Conservation (phyloP, 2,113 vertebrate species). For the Crotalus horridus region DNA sequence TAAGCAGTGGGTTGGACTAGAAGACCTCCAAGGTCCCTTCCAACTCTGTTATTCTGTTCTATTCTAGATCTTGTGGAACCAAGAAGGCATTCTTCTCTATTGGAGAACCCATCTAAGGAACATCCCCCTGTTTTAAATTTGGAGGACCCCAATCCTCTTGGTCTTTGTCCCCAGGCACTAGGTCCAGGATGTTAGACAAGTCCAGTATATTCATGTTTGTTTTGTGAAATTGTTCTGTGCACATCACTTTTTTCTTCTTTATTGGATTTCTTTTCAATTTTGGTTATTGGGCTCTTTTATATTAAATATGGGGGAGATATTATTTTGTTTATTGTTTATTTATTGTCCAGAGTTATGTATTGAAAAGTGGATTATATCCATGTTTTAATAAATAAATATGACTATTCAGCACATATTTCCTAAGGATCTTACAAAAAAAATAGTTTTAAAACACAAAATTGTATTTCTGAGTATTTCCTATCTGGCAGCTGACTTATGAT, state of each 20-base stretch:
- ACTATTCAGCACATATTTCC: neutral
- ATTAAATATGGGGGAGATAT: neutral
- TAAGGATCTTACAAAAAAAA: neutral
- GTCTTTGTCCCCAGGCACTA: neutral
- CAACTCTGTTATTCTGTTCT: too few relatives aligned
- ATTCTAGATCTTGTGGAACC: neutral
- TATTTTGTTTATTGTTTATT: neutral
- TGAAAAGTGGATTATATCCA: neutral
- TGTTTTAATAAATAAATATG: neutral
- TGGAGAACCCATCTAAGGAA: neutral
- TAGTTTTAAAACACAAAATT: neutral
- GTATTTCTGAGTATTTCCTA: neutral
- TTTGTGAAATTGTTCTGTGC: neutral
- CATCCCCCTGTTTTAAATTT: neutral
- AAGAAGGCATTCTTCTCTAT: neutral
- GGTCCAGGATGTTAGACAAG: neutral
- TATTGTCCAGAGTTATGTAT: neutral
- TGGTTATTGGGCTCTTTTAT: neutral
- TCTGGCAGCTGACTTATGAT: neutral
- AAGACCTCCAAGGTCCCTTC: too few relatives aligned
- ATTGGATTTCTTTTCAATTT: neutral
- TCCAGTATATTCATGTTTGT: neutral
- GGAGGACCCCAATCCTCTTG: neutral
- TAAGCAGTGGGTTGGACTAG: too few relatives aligned
- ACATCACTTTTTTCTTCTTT: neutral